Conservation (phyloP, 2,888 invertebrate genomes). For the Chalcosyrphus nemorum region DNA sequence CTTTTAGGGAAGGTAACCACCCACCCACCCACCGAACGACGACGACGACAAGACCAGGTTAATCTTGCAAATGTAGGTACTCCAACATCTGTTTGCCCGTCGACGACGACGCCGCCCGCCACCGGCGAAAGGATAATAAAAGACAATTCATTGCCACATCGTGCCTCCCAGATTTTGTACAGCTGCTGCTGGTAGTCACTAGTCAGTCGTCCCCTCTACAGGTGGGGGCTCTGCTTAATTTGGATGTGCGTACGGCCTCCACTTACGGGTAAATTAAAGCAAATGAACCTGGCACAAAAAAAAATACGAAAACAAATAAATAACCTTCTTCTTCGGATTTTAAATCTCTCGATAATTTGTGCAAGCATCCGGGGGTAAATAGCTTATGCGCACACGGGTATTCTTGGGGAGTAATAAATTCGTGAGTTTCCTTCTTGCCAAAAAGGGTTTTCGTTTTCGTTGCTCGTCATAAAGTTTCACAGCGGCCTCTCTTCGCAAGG, state of each 20-base stretch:
- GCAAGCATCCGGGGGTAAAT: slow-evolving; percentile 50
- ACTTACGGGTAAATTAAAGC: slow-evolving; percentile 51
- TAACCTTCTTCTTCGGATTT: slow-evolving; percentile 37
- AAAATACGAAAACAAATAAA: slow-evolving; percentile 60
- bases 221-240: slow-evolving; percentile 40
- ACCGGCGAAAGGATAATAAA: slow-evolving; percentile 24
- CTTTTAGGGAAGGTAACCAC: background rate
- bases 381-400: slow-evolving; percentile 1
- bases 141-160: slow-evolving; percentile 50
- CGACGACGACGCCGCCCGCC: slow-evolving; percentile 2
- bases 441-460: slow-evolving; percentile 38
- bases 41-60: background rate
- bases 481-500: background rate
- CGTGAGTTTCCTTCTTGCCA: background rate
- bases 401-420: slow-evolving; percentile 35
- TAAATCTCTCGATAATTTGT: slow-evolving; percentile 65
- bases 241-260: slow-evolving; percentile 36
- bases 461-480: slow-evolving; percentile 33
- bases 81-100: background rate
- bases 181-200: too few relatives aligned
- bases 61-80: slow-evolving; percentile 12
- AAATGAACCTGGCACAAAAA: slow-evolving; percentile 42
- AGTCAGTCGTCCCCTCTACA: slow-evolving; percentile 12
- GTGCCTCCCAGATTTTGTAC: background rate
- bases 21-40: background rate